These are phyloP conservation scores for Alloplasta piceator DNA, from an alignment of 2,888 invertebrate genomes.

Conservation along the genomic window DNA sequence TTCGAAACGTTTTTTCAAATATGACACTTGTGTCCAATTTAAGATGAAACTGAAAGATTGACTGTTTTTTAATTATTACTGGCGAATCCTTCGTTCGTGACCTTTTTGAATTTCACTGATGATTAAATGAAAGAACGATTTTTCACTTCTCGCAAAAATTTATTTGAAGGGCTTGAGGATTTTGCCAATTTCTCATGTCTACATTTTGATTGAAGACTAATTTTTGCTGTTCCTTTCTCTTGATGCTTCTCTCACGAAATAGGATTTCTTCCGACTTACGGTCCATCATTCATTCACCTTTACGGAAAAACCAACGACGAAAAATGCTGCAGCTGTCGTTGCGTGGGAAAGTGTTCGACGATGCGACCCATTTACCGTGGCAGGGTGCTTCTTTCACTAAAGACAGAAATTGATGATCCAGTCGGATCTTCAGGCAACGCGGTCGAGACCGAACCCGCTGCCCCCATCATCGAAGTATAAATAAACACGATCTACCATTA, in stretches of 20 bases:
- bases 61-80: too few relatives aligned
- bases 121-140: too few relatives aligned
- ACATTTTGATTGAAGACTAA: background rate
- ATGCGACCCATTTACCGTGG: conserved; percentile 86
- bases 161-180: too few relatives aligned
- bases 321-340: conserved; percentile 65
- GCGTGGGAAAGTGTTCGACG: conserved; percentile 71
- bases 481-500: conserved; percentile 19
- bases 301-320: conserved; percentile 85
- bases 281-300: conserved; percentile 92
- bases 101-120: too few relatives aligned
- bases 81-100: too few relatives aligned
- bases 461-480: conserved; percentile 84
- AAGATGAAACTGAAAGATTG: too few relatives aligned
- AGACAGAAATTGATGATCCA: conserved; percentile 87
- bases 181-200: too few relatives aligned
- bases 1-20: too few relatives aligned
- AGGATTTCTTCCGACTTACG: conserved; percentile 92
- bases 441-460: conserved; percentile 83
- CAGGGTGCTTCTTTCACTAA: conserved; percentile 89
- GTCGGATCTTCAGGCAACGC: conserved; percentile 81
- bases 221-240: background rate
- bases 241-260: conserved; percentile 11
- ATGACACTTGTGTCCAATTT: too few relatives aligned
- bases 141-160: too few relatives aligned